phyloP scores from a whole-genome alignment of 2,888 invertebrate species.

The Thera obeliscata region DNA sequence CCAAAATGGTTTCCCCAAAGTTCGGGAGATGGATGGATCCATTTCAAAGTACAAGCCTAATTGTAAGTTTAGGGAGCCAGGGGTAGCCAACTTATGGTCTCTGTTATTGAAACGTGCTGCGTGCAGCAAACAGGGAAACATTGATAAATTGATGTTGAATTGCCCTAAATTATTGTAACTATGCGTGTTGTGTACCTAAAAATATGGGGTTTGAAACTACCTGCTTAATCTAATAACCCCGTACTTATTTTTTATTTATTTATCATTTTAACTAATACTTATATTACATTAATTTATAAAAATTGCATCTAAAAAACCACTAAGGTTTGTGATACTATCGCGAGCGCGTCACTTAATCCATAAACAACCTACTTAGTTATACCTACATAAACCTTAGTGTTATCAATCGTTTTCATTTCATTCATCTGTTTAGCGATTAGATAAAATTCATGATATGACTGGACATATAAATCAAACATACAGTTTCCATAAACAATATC shows the following conservation, averaged over 20 bases:
- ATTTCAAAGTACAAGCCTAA: constrained; percentile 62
- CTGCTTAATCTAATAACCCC: too few species aligned
- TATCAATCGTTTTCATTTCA: too few species aligned
- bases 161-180: constrained; percentile 15
- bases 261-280: too few species aligned
- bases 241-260: too few species aligned
- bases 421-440: too few species aligned
- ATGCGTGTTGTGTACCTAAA: constrained; percentile 4
- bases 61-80: constrained; percentile 58
- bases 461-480: background rate
- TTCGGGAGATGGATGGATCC: constrained; percentile 69
- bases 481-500: background rate
- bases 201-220: background rate
- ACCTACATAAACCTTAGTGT: too few species aligned
- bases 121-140: constrained; percentile 30
- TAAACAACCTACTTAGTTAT: too few species aligned
- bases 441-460: too few species aligned
- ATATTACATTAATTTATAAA: too few species aligned
- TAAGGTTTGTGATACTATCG: too few species aligned
- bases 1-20: constrained; percentile 57
- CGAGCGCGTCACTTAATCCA: too few species aligned
- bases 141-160: constrained; percentile 32
- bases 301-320: too few species aligned
- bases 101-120: constrained; percentile 45
- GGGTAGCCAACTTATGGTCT: constrained; percentile 40